phyloP scores from a whole-genome alignment of 2,888 invertebrate genomes.

The Orthosia gothica region DNA sequence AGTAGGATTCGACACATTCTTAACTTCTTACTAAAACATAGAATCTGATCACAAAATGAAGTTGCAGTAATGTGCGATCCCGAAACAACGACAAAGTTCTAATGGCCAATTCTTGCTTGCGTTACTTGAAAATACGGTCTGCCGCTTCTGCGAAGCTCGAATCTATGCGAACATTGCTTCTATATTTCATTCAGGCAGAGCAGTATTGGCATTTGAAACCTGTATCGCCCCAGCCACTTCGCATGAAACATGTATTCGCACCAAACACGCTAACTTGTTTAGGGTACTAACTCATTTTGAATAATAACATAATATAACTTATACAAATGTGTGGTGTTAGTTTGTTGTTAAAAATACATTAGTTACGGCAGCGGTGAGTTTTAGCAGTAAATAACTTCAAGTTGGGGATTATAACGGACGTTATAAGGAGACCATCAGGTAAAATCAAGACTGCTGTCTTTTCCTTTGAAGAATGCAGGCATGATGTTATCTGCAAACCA shows the following conservation, averaged over 20 bases:
- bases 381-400: slow-evolving; percentile 23
- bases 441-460: not conserved
- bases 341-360: slow-evolving; percentile 30
- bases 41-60: not conserved
- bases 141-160: slow-evolving; percentile 57
- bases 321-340: slow-evolving; percentile 36
- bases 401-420: not conserved
- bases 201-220: slow-evolving; percentile 85
- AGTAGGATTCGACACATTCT: too few species aligned
- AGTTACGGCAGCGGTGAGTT: slow-evolving; percentile 2
- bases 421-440: not conserved
- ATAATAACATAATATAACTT: slow-evolving; percentile 58
- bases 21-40: not conserved
- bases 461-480: not conserved
- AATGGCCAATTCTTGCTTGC: slow-evolving; percentile 24
- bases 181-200: slow-evolving; percentile 83
- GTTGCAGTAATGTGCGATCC: not conserved
- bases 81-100: slow-evolving; percentile 31
- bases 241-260: slow-evolving; percentile 76
- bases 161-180: slow-evolving; percentile 77
- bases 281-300: slow-evolving; percentile 64
- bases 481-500: not conserved
- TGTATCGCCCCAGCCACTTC: slow-evolving; percentile 76
- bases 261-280: slow-evolving; percentile 72
- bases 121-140: slow-evolving; percentile 21